Evolutionary conservation across 1,140 invertebrate species (phyloP), one percentile per base, ranked within the genome.

Genomic region (Antheraea pernyi): DNA sequence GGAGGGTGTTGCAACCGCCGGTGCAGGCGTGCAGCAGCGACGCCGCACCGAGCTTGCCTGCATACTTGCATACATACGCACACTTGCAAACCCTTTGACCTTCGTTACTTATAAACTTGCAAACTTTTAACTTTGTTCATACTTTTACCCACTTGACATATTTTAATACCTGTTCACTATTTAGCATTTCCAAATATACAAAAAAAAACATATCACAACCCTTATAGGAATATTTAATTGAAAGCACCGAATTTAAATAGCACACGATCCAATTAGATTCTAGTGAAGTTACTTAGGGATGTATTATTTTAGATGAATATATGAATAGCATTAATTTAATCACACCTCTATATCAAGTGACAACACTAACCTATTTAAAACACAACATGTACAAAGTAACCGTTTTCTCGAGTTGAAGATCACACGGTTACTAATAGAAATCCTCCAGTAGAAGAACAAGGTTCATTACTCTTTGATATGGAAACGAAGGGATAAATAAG

Each of bases 401-500:
- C 46, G 46, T n/a, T 53, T 53, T 53, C 16, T 16, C 46, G 16
- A 60, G 67, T 66, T n/a, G 83, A 88, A 82, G 75, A 88, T 91
- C 89, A 89, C 89, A 91, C 86, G 86, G 86, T 91, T 83, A 82
- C 85, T 85, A 85, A 91, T 91, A 84, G 88, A 88, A 87, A 82
- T 80, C 73, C 81, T 84, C 87, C 82, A 88, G 85, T 89, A 89
- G 84, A 85, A 81, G 80, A 91, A 90, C 86, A 91, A 92, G 88
- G 90, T 92, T 92, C 90, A 92, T 91, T 92, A 92, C 88, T 92
- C 90, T 90, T 91, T 91, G 86, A 91, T 91, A 92, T 92, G 88
- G 88, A 92, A 92, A 92, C 88, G 88, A 91, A 90, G 88, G 88
- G 90, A 92, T 91, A 92, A 92, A 92, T 89, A 88, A 91, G 88